Evolutionary conservation across 2,797 vertebrate species (phyloP), one percentile per base, ranked within the genome.

Genomic region (Cottoperca gobio): DNA sequence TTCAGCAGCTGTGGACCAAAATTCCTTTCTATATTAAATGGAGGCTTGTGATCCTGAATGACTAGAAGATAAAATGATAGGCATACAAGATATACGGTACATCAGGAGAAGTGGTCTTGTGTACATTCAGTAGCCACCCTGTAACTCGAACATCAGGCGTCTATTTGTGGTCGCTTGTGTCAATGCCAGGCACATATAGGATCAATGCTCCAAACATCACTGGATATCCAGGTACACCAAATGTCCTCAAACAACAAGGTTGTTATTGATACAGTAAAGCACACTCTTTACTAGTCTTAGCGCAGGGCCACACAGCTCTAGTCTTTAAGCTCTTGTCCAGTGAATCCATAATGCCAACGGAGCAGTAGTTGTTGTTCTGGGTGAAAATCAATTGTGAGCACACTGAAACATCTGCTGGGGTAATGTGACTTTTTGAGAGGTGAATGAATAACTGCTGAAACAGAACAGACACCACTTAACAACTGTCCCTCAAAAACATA

Each of bases 281-380:
- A 37, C 37, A 37, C 39, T 71, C 48, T 61, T 76, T 37, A 23
- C 46, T 55, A 31, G 54, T 63, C 42, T 42, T 52, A 16, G 61
- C 37, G 33, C 50, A 58, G 65, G 50, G 24, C 67, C 79, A 77
- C 65, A 66, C 45, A 63, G 57, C 31, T 46, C n/a, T 46, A 78
- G 58, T 76, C 54, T 70, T 52, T 64, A 76, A 82, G 78, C 46
- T 58, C 40, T 50, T 49, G 42, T 70, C 46, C 33, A 11, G 57
- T 37, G 46, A 83, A 87, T 88, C 85, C 52, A 84, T 88, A 76
- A 79, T 66, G 73, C 49, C 82, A 84, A 46, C 19, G 40, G 35
- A 73, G 73, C 75, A 76, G 62, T 14, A 62, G 65, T 67, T 55
- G 66, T 78, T 62, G 43, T 62, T 62, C 59, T 17, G 40, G 66